phyloP scores from a whole-genome alignment of 2,113 vertebrate genomes.

The Nettapus auritus region DNA sequence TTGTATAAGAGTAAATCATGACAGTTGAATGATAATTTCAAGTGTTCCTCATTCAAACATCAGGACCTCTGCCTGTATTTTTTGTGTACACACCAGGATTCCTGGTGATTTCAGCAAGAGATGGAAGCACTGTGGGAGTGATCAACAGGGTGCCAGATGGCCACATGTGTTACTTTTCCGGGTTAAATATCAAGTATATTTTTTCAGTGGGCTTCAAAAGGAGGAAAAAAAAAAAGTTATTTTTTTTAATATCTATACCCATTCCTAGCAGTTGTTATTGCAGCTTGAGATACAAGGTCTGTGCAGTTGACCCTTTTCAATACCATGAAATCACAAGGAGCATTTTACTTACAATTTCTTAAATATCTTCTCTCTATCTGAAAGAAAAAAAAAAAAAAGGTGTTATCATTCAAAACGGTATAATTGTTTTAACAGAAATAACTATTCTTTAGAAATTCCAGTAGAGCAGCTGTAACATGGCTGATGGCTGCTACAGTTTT shows the following conservation, averaged over 20 bases:
- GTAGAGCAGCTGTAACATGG: neutral
- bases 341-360: neutral
- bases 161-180: neutral
- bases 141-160: constrained; percentile 22
- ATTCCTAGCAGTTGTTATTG: neutral
- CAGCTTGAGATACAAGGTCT: neutral
- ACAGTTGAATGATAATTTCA: neutral
- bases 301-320: neutral
- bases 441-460: neutral
- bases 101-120: neutral
- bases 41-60: neutral
- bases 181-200: neutral
- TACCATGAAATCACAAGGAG: neutral
- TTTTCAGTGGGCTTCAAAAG: neutral
- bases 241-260: neutral
- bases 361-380: neutral
- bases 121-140: neutral
- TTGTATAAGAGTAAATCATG: neutral
- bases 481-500: neutral
- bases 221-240: neutral
- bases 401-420: neutral
- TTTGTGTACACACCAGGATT: neutral
- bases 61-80: neutral
- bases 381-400: neutral
- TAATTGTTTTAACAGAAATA: neutral